Base-by-base conservation (phyloP, 2,797 vertebrate genomes). In the Enteromius radiatus region DNA sequence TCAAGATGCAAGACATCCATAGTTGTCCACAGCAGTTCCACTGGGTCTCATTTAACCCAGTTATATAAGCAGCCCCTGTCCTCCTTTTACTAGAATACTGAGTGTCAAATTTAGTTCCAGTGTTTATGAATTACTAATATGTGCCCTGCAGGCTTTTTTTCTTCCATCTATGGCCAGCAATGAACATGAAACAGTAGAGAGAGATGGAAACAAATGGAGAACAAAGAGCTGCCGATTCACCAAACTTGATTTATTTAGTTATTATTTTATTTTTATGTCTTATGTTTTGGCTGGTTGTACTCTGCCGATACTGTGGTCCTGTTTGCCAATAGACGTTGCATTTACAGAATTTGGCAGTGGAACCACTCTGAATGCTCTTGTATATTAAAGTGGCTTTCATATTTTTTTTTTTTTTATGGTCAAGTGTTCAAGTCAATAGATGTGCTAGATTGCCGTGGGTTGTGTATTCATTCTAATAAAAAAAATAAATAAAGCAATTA, bases 101-200 rank as follows among this genome's bases (percentile, higher is more conserved):
- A 89, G 90, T 90, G 91, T 89, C 90, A 89, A 91, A 84, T 87
- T 85, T 83, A 91, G 89, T 90, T 91, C 84, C 76, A 83, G 79
- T 87, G 67, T 90, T 92, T 90, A 92, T 92, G 91, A 91, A 93
- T 94, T 90, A 92, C 69, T 91, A 86, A 91, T 88, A 86, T 85
- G 76, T 84, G 67, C 86, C 91, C 86, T 78, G 80, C 59, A 67
- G 90, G 89, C 83, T 33, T 88, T 84, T 84, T 81, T 90, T 47
- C 49, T 76, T 69, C 33, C 6, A 52, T 52, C 91, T 92, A 26
- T 88, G 92, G 88, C 41, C 61, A 67, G 80, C 68, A 88, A 89
- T 85, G 67, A 77, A 84, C 89, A 49, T 85, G 54, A 86, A 81
- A 61, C 21, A 68, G 10, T 75, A 61, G 76, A 65, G 52, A 65